These are phyloP conservation scores for Drosophila barbarae DNA, from an alignment of 2,888 invertebrate species.

Conservation along the genomic window DNA sequence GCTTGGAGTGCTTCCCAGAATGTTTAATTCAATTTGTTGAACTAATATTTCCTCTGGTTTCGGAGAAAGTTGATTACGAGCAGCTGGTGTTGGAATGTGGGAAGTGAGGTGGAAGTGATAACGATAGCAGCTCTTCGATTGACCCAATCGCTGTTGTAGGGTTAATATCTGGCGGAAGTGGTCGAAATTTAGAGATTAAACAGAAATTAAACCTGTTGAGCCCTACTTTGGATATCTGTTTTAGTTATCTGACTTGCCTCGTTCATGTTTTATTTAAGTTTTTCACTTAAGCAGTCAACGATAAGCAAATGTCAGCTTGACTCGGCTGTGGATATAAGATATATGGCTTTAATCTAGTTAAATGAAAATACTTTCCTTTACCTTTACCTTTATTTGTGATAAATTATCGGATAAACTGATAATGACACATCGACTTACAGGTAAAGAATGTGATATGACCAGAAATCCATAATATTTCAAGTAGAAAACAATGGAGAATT, in stretches of 20 bases:
- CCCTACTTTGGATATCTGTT: conserved; percentile 12
- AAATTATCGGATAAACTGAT: background rate
- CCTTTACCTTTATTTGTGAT: background rate
- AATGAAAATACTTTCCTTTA: no score
- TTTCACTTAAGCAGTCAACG: background rate
- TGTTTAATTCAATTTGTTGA: conserved; percentile 51
- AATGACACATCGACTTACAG: background rate
- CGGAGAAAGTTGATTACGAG: conserved; percentile 25
- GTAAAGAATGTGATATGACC: background rate
- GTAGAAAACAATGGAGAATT: conserved; percentile 13
- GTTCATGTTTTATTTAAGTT: conserved; percentile 15
- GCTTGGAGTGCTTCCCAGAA: conserved; percentile 26
- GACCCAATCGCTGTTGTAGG: background rate
- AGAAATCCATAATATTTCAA: conserved; percentile 1
- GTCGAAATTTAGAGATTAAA: background rate
- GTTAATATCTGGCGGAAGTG: conserved; percentile 21
- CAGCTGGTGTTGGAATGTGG: conserved; percentile 25
- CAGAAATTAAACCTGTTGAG: conserved; percentile 9
- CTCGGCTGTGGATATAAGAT: background rate
- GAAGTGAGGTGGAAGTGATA: conserved; percentile 23
- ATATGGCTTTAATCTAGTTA: background rate
- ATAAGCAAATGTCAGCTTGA: background rate
- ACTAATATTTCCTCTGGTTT: conserved; percentile 24
- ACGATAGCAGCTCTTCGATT: conserved; percentile 23
- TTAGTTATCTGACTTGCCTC: background rate